These are phyloP conservation scores for Antennarius maculatus DNA, from an alignment of 2,797 vertebrate species.

Conservation along the genomic window DNA sequence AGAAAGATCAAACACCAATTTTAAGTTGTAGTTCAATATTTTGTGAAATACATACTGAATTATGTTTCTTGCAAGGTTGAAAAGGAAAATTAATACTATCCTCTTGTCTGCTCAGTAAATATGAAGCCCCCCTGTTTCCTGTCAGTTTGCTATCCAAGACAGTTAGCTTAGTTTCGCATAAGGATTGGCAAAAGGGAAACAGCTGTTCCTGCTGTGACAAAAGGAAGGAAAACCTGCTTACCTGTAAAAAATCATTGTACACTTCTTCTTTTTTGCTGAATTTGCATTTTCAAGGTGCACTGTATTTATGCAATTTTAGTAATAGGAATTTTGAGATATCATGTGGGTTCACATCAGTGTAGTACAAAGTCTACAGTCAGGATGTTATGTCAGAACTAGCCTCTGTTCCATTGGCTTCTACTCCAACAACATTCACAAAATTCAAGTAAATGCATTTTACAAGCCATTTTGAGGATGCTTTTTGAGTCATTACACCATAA, in stretches of 20 bases:
- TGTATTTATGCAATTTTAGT: not conserved
- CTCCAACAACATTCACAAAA: too few relatives aligned
- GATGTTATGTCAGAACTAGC: not conserved
- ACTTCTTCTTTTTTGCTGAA: not conserved
- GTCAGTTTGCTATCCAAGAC: too few relatives aligned
- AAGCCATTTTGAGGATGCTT: too few relatives aligned
- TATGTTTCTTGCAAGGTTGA: not conserved
- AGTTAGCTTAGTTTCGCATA: not conserved
- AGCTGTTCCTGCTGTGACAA: not conserved
- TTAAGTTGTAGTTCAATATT: not conserved
- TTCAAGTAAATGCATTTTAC: too few relatives aligned
- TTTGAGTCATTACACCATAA: too few relatives aligned
- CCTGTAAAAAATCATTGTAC: not conserved
- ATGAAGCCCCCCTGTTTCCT: not conserved
- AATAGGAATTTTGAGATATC: not conserved
- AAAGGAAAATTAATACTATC: not conserved
- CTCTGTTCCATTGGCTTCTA: not conserved
- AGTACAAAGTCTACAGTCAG: not conserved
- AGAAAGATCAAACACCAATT: constrained; percentile 7
- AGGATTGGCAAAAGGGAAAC: not conserved
- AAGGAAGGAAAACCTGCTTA: not conserved
- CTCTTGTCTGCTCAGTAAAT: not conserved
- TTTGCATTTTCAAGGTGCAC: not conserved
- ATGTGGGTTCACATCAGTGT: not conserved
- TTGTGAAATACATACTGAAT: not conserved